Conservation (phyloP, 1,140 invertebrate species). For the Anoplophora glabripennis region DNA sequence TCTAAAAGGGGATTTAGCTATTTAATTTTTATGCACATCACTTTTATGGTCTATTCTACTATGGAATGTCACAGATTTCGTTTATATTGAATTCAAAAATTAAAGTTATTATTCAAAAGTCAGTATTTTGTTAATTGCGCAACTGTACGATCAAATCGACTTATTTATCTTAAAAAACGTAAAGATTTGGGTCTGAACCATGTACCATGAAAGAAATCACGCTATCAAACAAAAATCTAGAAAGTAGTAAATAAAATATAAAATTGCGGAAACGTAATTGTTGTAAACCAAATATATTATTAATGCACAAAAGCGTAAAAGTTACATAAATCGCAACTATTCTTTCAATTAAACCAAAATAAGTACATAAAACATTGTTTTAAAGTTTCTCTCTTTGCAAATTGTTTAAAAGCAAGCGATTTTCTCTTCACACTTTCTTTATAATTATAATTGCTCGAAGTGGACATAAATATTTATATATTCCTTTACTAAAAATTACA, state of each 20-base stretch:
- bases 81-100: too few species aligned
- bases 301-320: constrained; percentile 28
- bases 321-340: constrained; percentile 25
- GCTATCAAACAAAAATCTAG: constrained; percentile 12
- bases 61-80: too few species aligned
- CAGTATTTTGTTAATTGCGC: too few species aligned
- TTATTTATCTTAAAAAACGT: too few species aligned
- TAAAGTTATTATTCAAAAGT: too few species aligned
- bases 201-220: constrained; percentile 7
- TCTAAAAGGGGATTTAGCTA: too few species aligned
- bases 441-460: constrained; percentile 22
- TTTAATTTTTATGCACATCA: too few species aligned
- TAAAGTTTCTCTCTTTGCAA: constrained; percentile 28
- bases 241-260: constrained; percentile 7
- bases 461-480: background rate
- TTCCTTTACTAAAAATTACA: too few species aligned
- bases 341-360: constrained; percentile 20
- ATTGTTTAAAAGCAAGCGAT: constrained; percentile 23
- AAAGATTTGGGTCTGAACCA: background rate
- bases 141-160: too few species aligned
- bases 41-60: too few species aligned
- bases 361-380: constrained; percentile 17
- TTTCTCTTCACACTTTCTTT: constrained; percentile 33
- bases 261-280: constrained; percentile 12
- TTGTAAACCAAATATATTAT: constrained; percentile 12